Evolutionary conservation across 2,888 invertebrate species (phyloP), one percentile per base, ranked within the genome.

Genomic region (Chamaedrilus cognettii): DNA sequence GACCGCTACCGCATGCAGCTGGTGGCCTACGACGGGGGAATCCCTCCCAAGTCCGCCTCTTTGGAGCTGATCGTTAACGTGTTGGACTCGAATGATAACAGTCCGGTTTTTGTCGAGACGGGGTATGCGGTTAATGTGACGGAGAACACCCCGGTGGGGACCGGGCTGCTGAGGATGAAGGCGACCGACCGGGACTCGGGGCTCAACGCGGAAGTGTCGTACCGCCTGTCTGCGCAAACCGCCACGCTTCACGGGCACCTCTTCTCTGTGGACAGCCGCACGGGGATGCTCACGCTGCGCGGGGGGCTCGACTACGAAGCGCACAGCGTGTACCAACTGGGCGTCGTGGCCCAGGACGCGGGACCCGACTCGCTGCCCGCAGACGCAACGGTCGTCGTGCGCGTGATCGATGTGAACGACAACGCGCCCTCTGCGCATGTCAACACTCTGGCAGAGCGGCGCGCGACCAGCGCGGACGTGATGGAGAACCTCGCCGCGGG

Each of bases 11-110:
- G 64, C 15, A 26, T 74, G 56, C 57, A 61, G 26, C 50, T 74
- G 19, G 57, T 71, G 1, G 74, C 74, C 23, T 66, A 65, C 42
- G 74, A 74, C 35, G 74, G 73, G 1, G 73, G 73, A 23, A 34
- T 30, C 19, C 70, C 70, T 4, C 56, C 67, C 3, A 65, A 50
- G 33, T 64, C 74, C 0, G 71, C 71, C 2, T 62, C 70, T 3
- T 68, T 71, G 30, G 66, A 67, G 28, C 34, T 73, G 7, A 64
- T 58, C 28, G 58, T 73, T 31, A 67, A 60, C 34, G 59, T 69
- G 11, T 31, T 31, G 5, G 69, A 69, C 35, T 68, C 58, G 4
- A 69, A 69, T 49, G 69, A 69, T 55, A 67, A 69, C 64, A 49
- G 35, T 26, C 69, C 69, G 1, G 49, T 63, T 15, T 69, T 69